Evolutionary conservation across 2,797 vertebrate genomes (phyloP).

Genomic region (Poeciliopsis presidionis): DNA sequence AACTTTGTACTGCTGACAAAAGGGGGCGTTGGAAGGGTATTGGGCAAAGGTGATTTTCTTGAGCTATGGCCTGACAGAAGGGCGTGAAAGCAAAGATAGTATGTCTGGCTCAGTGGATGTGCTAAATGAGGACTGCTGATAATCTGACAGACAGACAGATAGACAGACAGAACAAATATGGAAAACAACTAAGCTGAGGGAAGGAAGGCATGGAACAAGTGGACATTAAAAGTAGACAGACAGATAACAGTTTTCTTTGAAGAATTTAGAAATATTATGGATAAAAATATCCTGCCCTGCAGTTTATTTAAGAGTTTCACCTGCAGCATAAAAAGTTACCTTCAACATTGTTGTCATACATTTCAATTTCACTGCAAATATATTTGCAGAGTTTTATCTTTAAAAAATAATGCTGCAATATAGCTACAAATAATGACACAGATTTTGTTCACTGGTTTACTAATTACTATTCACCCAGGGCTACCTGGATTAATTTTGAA

Average conservation of each 20-base stretch:
- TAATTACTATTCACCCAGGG: no score
- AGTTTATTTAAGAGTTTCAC: not conserved
- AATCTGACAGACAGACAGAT: constrained; percentile 63
- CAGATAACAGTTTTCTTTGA: not conserved
- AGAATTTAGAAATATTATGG: not conserved
- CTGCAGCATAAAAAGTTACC: not conserved
- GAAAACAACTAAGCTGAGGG: constrained; percentile 56
- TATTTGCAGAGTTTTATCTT: not conserved
- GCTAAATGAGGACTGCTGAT: constrained; percentile 64
- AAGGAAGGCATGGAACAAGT: constrained; percentile 24
- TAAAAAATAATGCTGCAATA: not conserved
- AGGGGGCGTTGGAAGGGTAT: constrained; percentile 54
- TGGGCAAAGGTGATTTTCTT: constrained; percentile 59
- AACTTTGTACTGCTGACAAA: constrained; percentile 80
- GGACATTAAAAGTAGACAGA: constrained; percentile 22
- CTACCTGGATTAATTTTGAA: no score
- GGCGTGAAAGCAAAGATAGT: constrained; percentile 66
- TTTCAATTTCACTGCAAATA: not conserved
- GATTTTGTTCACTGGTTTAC: no score
- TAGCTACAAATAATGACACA: not conserved
- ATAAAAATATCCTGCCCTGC: not conserved
- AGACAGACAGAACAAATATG: constrained; percentile 49
- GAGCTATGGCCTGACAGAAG: constrained; percentile 58
- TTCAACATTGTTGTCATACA: not conserved
- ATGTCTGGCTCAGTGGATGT: constrained; percentile 52